Evolutionary conservation across 92 coral and sea anemone genomes (phyloP).

Genomic region (Siderastrea radians): DNA sequence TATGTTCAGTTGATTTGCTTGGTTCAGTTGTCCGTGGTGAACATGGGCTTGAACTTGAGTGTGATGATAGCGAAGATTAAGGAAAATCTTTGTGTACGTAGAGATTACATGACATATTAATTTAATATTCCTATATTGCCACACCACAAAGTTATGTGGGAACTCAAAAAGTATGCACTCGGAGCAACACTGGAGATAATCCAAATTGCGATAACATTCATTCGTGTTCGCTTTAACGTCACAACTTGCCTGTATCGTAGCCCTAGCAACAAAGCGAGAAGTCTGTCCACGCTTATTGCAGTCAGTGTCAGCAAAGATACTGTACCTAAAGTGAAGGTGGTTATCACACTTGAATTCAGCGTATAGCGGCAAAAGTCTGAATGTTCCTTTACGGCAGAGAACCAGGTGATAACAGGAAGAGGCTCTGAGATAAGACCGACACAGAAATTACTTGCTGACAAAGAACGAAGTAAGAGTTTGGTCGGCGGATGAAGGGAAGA

Average conservation of each 20-base stretch:
- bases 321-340: background rate
- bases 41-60: background rate
- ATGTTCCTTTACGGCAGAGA: background rate
- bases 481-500: conserved; percentile 16
- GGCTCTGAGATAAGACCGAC: conserved; percentile 18
- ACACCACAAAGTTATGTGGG: background rate
- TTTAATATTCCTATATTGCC: background rate
- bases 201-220: background rate
- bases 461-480: background rate
- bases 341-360: background rate
- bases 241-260: conserved; percentile 19
- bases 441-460: background rate
- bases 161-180: background rate
- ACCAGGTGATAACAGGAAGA: background rate
- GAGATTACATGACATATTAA: background rate
- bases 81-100: background rate
- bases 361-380: background rate
- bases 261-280: conserved; percentile 10
- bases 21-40: background rate
- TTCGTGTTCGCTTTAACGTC: background rate
- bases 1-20: background rate
- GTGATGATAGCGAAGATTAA: background rate
- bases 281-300: conserved; percentile 25
- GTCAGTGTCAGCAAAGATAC: conserved; percentile 9
- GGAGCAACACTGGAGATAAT: background rate